Base-by-base conservation (phyloP, 2,113 vertebrate species). In the Neoarius graeffei region DNA sequence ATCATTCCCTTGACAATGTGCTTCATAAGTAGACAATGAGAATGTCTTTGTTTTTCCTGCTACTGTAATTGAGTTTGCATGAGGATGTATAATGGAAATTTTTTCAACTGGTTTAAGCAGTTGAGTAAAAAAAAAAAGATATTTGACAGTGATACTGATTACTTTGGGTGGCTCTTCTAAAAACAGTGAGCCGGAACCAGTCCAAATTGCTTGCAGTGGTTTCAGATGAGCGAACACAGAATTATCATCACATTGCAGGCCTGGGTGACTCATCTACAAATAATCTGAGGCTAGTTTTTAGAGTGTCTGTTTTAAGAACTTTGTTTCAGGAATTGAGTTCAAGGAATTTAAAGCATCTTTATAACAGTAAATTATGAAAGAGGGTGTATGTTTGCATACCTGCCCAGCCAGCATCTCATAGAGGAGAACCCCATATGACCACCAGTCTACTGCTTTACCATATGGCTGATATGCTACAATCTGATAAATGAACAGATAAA, bases 361-460 rank as follows among this genome's bases (percentile, higher is more conserved):
- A 80, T 27, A 57, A 80, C 25, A 56, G 48, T 67, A 54, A 30
- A 57, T 5, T 77, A 30, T 95, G 2, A 93, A 94, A 1, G 94
- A 93, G 93, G 94, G 56, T 9, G 62, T 35, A 76, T 50, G 57
- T 20, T 57, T 30, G 77, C 86, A 52, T 94, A 97, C 97, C 97
- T 97, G 97, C 88, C 97, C 97, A 5, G 97, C 97, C 89, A 98
- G 90, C 97, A 98, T 98, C 91, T 98, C 97, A 89, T 98, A 98
- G 3, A 98, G 92, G 87, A 98, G 94, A 1, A 98, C 97, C 23
- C 97, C 97, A 59, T 95, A 98, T 17, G 97, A 97, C 97, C 97
- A 98, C 97, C 97, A 98, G 89, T 98, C 97, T 8, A 97, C 97
- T 3, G 97, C 96, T 93, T 97, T 97, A 82, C 95, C 94, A 2